Percentiles rank a stretch among this genome's conserved stretches.
Conservation (phyloP, 2,113 vertebrate species). For the Leucopsar rothschildi region DNA sequence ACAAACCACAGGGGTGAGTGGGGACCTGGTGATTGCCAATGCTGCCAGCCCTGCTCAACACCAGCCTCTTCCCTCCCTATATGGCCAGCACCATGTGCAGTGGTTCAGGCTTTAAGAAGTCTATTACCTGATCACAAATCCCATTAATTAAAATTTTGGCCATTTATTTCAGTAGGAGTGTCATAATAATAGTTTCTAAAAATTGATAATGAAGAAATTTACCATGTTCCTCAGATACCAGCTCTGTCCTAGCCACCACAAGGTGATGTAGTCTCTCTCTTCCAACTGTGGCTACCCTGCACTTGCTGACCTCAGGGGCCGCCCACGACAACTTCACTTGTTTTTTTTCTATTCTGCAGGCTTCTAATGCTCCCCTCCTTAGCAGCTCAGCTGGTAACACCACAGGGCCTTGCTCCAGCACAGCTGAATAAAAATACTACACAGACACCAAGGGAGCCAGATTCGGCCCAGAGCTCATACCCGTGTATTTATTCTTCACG, state of each 20-base stretch:
- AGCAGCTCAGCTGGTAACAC: not conserved
- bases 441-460: not conserved
- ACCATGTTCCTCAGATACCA: not conserved
- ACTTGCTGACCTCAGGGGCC: not conserved
- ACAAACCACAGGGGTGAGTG: not conserved
- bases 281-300: rapidly evolving
- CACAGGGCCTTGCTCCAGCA: not conserved
- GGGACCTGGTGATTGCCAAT: not conserved
- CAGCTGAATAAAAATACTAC: not conserved
- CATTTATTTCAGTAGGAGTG: not conserved
- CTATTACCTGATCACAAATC: not conserved
- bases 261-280: not conserved
- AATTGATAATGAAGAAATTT: not conserved
- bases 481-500: rapidly evolving
- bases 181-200: not conserved
- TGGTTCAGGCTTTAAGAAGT: not conserved
- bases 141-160: not conserved
- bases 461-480: not conserved
- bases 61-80: not conserved
- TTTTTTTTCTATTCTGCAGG: not conserved
- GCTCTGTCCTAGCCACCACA: not conserved
- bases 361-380: not conserved
- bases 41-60: not conserved
- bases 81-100: rapidly evolving
- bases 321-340: not conserved